Conservation (phyloP, 2,797 vertebrate species). For the Martes flavigula region DNA sequence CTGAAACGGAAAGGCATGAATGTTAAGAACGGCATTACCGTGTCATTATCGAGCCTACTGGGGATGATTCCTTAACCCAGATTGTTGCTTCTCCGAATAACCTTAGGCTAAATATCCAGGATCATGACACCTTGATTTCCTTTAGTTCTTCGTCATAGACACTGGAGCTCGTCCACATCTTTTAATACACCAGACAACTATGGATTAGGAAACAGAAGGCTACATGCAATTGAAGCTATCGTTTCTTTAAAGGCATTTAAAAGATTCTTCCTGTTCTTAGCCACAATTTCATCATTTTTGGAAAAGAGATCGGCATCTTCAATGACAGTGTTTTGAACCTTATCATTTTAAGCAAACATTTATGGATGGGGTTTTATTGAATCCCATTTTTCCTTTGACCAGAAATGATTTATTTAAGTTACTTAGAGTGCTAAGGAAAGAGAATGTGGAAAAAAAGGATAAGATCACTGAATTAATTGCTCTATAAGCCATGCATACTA, state of each 20-base stretch:
- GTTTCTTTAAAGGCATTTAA: not conserved
- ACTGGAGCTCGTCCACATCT: not conserved
- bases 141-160: not conserved
- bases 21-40: not conserved
- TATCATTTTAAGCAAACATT: not conserved
- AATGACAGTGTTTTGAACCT: not conserved
- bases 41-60: not conserved
- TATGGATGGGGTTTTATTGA: not conserved
- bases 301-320: not conserved
- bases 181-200: not conserved
- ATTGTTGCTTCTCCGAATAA: not conserved
- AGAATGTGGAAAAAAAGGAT: not conserved
- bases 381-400: not conserved
- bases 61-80: not conserved
- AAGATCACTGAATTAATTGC: not conserved
- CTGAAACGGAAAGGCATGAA: not conserved
- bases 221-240: not conserved
- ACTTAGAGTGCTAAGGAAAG: not conserved
- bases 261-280: constrained; percentile 5
- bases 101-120: not conserved
- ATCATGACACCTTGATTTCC: not conserved
- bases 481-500: not conserved
- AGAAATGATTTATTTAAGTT: not conserved
- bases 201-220: not conserved
- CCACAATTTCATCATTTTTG: not conserved